Conservation (phyloP, 2,888 invertebrate species). For the Blomia tropicalis region DNA sequence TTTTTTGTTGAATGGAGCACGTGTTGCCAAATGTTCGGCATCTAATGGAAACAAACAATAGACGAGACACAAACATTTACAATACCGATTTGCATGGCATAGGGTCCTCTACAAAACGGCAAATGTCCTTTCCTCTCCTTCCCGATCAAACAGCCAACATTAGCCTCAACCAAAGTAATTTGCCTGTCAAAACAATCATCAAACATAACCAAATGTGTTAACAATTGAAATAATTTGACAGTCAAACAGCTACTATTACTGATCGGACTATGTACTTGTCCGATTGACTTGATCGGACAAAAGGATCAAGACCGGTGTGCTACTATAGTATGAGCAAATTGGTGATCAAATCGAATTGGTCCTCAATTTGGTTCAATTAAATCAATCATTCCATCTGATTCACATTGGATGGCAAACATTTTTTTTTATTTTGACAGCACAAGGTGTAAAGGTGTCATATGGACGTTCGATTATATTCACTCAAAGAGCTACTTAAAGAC, state of each 20-base stretch:
- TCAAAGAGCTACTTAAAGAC: background rate
- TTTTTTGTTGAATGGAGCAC: no score
- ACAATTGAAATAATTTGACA: conserved; percentile 1
- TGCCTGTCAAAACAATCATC: conserved; percentile 12
- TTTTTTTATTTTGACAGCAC: no score
- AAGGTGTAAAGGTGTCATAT: conserved; percentile 9
- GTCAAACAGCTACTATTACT: conserved; percentile 1
- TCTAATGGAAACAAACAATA: conserved; percentile 6
- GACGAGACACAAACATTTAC: background rate
- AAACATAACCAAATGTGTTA: background rate
- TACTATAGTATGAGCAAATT: background rate
- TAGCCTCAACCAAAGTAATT: conserved; percentile 7
- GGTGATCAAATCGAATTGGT: background rate
- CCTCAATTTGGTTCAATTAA: conserved; percentile 15
- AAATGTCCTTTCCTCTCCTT: background rate
- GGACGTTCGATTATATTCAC: background rate
- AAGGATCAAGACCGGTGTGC: no score
- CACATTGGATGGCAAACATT: no score
- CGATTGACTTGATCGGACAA: no score
- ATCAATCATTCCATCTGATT: conserved; percentile 7
- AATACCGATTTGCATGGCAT: background rate
- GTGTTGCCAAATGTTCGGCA: background rate
- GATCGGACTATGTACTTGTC: background rate
- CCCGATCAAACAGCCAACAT: background rate
- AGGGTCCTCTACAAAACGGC: background rate